These are phyloP conservation scores for Cheiracanthium punctorium DNA, from an alignment of 2,888 invertebrate species.

Conservation along the genomic window DNA sequence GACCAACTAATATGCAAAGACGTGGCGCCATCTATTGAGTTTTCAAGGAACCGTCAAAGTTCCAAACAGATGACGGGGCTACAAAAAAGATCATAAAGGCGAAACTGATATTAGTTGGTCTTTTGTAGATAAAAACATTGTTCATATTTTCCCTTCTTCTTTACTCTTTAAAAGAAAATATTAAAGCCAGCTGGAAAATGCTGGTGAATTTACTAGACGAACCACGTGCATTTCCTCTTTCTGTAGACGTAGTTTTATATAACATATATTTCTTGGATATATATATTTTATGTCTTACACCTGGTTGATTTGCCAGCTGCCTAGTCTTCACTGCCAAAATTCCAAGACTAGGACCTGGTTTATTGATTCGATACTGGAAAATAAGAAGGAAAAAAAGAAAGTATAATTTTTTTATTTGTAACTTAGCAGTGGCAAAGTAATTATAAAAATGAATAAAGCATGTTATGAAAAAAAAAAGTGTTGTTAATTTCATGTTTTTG, in stretches of 20 bases:
- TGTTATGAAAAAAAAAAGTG: slow-evolving; percentile 47
- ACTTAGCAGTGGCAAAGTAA: slow-evolving; percentile 67
- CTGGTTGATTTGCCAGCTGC: slow-evolving; percentile 46
- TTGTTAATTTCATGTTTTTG: too few species aligned
- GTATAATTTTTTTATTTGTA: slow-evolving; percentile 57
- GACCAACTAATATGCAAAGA: slow-evolving; percentile 30
- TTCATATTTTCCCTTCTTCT: slow-evolving; percentile 38
- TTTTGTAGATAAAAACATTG: slow-evolving; percentile 57
- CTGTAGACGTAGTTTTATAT: slow-evolving; percentile 69
- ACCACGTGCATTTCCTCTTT: slow-evolving; percentile 47
- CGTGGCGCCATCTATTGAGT: slow-evolving; percentile 33
- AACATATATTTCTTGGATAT: slow-evolving; percentile 68
- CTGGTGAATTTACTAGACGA: slow-evolving; percentile 34
- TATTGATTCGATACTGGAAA: slow-evolving; percentile 18
- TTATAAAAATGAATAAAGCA: slow-evolving; percentile 66
- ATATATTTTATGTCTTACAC: slow-evolving; percentile 70
- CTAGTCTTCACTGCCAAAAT: slow-evolving; percentile 69
- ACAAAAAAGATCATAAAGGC: too few species aligned
- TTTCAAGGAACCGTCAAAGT: background rate
- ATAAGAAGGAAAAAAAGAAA: slow-evolving; percentile 31
- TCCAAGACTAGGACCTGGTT: slow-evolving; percentile 64
- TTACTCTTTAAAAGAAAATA: slow-evolving; percentile 58
- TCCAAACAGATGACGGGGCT: background rate
- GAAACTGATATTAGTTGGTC: slow-evolving; percentile 33
- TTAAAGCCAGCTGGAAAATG: slow-evolving; percentile 44